A percentile compares a stretch with the other conserved stretches of the same genome.
Evolutionary conservation across 2,797 vertebrate genomes (phyloP).

Genomic region (Eulemur coronatus): DNA sequence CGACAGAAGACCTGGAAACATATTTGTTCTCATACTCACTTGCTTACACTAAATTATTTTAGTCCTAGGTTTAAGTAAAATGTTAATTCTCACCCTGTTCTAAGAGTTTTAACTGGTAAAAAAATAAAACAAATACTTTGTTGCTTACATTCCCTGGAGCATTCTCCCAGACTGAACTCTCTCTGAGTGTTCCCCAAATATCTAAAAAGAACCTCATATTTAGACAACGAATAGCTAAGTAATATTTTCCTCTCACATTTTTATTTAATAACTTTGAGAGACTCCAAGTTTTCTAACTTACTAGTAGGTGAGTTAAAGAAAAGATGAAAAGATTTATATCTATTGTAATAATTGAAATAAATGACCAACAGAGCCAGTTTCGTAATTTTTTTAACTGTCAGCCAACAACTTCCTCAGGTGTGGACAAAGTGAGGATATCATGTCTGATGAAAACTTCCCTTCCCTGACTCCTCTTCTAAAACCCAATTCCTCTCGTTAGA

Average conservation of each 20-base stretch:
- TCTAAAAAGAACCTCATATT: background rate
- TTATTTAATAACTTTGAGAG: background rate
- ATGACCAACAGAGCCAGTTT: background rate
- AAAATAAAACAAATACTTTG: background rate
- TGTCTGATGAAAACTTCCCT: background rate
- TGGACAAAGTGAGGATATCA: background rate
- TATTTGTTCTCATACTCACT: background rate
- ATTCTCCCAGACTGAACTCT: background rate
- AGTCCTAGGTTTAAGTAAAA: background rate
- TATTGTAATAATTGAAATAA: background rate
- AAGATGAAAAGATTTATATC: background rate
- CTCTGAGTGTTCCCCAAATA: background rate
- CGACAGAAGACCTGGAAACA: background rate
- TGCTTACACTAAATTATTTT: background rate
- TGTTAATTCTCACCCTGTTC: background rate
- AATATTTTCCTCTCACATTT: background rate
- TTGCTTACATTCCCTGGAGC: background rate
- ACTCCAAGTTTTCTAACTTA: constrained; percentile 39
- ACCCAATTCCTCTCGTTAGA: background rate
- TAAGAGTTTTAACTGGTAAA: background rate
- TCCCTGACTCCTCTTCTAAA: background rate
- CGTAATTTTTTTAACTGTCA: background rate
- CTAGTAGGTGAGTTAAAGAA: background rate
- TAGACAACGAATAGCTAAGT: background rate
- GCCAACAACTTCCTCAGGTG: background rate